Percentiles rank a stretch among this genome's conserved stretches.
Evolutionary conservation across 2,888 invertebrate species (phyloP).

Genomic region (Cantharis rustica): DNA sequence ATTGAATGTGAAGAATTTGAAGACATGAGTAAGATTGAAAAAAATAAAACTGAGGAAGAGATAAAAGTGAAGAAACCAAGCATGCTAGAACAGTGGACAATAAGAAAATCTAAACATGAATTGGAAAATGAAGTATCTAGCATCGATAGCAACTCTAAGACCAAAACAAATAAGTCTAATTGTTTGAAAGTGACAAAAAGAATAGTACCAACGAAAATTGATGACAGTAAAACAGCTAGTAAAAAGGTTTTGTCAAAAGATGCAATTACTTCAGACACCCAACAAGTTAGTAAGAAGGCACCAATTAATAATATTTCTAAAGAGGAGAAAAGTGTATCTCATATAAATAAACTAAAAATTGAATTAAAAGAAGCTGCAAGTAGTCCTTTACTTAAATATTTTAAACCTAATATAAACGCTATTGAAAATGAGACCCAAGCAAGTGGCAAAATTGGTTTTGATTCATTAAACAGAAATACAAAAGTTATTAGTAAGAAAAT

Average conservation of each 20-base stretch:
- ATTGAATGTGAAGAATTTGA: conserved; percentile 43
- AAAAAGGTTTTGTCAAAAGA: not conserved
- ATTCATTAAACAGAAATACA: not conserved
- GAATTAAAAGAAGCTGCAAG: not conserved
- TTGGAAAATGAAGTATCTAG: not conserved
- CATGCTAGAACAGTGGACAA: conserved; percentile 50
- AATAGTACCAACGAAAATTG: not conserved
- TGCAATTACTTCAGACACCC: not conserved
- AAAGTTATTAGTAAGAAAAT: not conserved
- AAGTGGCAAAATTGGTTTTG: not conserved
- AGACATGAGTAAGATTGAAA: conserved; percentile 18
- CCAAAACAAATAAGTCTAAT: conserved; percentile 50
- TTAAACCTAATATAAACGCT: not conserved
- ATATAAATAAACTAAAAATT: not conserved
- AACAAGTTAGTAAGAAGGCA: not conserved
- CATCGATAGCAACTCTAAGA: not conserved
- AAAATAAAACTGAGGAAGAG: conserved; percentile 26
- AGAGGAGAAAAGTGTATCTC: not conserved
- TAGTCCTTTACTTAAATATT: not conserved
- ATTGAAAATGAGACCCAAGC: not conserved
- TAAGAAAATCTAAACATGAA: conserved; percentile 31
- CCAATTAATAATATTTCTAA: not conserved
- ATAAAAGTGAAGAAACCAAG: conserved; percentile 44
- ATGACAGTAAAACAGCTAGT: not conserved
- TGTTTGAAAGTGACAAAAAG: conserved; percentile 61